A percentile compares a stretch with the other conserved stretches of the same genome.
Conservation (phyloP, 1,140 invertebrate genomes). For the Trachelipus rathkii region DNA sequence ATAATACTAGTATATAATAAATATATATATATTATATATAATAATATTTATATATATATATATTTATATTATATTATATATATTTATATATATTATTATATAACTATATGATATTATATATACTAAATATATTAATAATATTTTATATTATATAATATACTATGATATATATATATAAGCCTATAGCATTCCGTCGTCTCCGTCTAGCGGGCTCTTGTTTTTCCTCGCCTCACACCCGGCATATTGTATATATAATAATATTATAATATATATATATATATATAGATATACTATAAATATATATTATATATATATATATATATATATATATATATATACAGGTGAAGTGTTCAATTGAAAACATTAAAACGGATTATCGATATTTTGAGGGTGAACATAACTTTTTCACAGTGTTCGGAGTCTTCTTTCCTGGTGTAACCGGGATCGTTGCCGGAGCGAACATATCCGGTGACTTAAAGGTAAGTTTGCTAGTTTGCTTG, state of each 20-base stretch:
- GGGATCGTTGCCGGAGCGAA: constrained; percentile 97
- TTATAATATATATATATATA: constrained; percentile 7
- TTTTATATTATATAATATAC: too few species aligned
- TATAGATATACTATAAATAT: background rate
- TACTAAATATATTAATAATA: too few species aligned
- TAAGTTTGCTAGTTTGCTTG: constrained; percentile 50
- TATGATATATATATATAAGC: too few species aligned
- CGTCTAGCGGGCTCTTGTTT: too few species aligned
- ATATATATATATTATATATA: too few species aligned
- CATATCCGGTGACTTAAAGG: constrained; percentile 89
- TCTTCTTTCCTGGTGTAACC: constrained; percentile 94
- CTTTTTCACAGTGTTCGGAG: constrained; percentile 77
- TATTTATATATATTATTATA: too few species aligned
- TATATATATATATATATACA: background rate
- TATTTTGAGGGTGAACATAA: constrained; percentile 67
- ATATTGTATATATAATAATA: background rate
- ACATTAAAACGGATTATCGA: constrained; percentile 73
- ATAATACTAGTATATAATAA: too few species aligned
- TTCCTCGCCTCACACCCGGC: too few species aligned
- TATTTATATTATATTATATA: too few species aligned
- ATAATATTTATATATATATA: too few species aligned
- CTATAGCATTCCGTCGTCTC: too few species aligned
- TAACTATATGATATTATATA: too few species aligned
- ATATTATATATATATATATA: constrained; percentile 1
- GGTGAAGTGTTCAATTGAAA: constrained; percentile 52